A percentile compares a stretch with the other conserved stretches of the same genome.
These are phyloP conservation scores for Mesocentrotus franciscanus DNA, from an alignment of 53 echinoderm and acorn worm genomes.

Conservation along the genomic window DNA sequence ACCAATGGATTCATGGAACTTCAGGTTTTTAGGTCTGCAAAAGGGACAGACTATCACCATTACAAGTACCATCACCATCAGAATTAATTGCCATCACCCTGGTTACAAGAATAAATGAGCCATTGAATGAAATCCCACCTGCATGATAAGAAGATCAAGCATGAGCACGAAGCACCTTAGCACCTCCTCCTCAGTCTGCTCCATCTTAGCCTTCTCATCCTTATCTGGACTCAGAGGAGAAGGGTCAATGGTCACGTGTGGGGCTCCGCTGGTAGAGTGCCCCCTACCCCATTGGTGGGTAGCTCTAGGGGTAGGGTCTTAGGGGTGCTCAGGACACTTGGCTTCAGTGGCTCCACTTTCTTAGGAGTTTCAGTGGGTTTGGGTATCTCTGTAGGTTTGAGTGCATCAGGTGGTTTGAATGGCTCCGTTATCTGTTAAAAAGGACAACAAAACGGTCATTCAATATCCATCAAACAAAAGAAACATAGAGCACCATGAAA, in stretches of 20 bases:
- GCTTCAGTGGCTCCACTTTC: slow-evolving; percentile 54
- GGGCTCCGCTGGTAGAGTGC: slow-evolving; percentile 70
- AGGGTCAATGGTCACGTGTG: slow-evolving; percentile 87
- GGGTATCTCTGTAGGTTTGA: slow-evolving; percentile 46
- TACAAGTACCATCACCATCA: not conserved
- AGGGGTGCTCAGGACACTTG: slow-evolving; percentile 43
- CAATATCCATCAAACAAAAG: no score
- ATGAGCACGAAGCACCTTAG: slow-evolving; percentile 88
- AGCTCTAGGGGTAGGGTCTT: slow-evolving; percentile 64
- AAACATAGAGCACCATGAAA: not conserved
- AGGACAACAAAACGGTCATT: not conserved
- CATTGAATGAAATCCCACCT: slow-evolving; percentile 67
- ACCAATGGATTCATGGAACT: no score
- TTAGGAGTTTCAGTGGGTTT: slow-evolving; percentile 51
- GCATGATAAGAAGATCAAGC: slow-evolving; percentile 86
- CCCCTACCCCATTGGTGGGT: slow-evolving; percentile 62
- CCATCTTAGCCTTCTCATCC: slow-evolving; percentile 80
- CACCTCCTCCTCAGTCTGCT: slow-evolving; percentile 88
- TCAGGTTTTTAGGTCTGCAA: no score
- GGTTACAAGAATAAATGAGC: not conserved
- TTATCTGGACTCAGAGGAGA: slow-evolving; percentile 78
- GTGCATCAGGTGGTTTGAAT: slow-evolving; percentile 34
- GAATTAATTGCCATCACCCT: not conserved
- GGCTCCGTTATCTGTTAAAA: slow-evolving; percentile 38
- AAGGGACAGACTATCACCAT: no score